Percentiles rank a stretch among this genome's conserved stretches.
phyloP scores from a whole-genome alignment of 2,888 invertebrate species.

The Xestia rhomboidea region DNA sequence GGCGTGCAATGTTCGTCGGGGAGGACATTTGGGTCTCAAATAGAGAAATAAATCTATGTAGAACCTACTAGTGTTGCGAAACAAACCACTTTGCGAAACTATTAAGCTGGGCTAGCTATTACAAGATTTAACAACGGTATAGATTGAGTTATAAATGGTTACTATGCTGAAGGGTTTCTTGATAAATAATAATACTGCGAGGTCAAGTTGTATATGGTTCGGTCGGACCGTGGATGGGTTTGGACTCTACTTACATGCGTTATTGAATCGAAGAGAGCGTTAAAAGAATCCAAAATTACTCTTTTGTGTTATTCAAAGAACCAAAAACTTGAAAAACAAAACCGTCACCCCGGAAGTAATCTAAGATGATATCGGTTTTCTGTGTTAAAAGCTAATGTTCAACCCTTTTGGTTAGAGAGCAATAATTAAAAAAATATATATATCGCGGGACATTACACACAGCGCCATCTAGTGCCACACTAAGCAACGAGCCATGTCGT shows the following conservation, averaged over 20 bases:
- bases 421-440: too few relatives aligned
- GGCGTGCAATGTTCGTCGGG: slow-evolving; percentile 74
- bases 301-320: neutral
- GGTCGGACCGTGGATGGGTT: neutral
- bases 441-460: too few relatives aligned
- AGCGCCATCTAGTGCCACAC: too few relatives aligned
- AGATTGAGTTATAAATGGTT: slow-evolving; percentile 61
- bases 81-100: slow-evolving; percentile 69
- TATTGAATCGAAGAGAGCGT: neutral
- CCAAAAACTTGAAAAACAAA: neutral
- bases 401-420: neutral
- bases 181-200: neutral
- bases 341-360: neutral
- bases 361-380: neutral
- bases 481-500: too few relatives aligned
- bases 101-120: slow-evolving; percentile 63
- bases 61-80: slow-evolving; percentile 70
- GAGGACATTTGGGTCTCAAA: slow-evolving; percentile 75
- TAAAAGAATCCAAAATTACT: neutral
- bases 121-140: slow-evolving; percentile 59
- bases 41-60: slow-evolving; percentile 80
- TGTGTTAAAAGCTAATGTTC: neutral
- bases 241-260: neutral
- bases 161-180: slow-evolving; percentile 38
- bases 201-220: neutral